Base-by-base conservation (phyloP, 2,113 vertebrate species). In the Nothobranchius kuhntae region DNA sequence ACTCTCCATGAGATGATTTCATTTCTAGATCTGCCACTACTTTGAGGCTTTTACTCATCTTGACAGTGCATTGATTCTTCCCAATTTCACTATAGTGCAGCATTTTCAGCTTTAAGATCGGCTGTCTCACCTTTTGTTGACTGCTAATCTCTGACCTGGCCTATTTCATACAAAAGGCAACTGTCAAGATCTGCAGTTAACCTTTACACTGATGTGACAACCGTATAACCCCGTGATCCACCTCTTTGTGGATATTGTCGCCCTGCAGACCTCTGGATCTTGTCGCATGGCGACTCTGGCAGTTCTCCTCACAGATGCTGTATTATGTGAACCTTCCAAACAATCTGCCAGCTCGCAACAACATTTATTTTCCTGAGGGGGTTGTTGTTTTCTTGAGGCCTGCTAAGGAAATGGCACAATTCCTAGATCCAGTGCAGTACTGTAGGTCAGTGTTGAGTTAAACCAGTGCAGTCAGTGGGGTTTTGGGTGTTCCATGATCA, bases 61-160 rank as follows among this genome's bases (percentile, higher is more conserved):
- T 30, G 30, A 4, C 30, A 30, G 30, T 30, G 30, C 30, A 30
- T 30, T 1, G 30, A 30, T 30, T 30, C 30, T 4, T 30, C 30
- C 30, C 30, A 30, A 4, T 30, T 30, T 30, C 30, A 30, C 30
- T 30, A 3, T 30, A 30, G 30, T 30, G 30, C 30, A 2, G 30
- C 30, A 53, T 64, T 63, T 68, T 38, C 58, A 73, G 61, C 62
- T 61, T 61, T 44, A 17, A 67, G 44, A 66, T 69, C 60, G n/a
- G 40, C 36, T 30, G 30, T 21, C 46, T 56, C 63, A 65, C 63
- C 56, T 70, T 21, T 44, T 42, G 52, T 68, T 59, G 53, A 42
- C 54, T 30, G 75, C 66, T 78, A n/a, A 74, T 50, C 74, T 15
- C 70, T 73, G 72, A 75, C 79, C 62, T 26, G 60, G 53, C 58